phyloP scores from a whole-genome alignment of 1,140 invertebrate species.

The Leptinotarsa undecemlineata region DNA sequence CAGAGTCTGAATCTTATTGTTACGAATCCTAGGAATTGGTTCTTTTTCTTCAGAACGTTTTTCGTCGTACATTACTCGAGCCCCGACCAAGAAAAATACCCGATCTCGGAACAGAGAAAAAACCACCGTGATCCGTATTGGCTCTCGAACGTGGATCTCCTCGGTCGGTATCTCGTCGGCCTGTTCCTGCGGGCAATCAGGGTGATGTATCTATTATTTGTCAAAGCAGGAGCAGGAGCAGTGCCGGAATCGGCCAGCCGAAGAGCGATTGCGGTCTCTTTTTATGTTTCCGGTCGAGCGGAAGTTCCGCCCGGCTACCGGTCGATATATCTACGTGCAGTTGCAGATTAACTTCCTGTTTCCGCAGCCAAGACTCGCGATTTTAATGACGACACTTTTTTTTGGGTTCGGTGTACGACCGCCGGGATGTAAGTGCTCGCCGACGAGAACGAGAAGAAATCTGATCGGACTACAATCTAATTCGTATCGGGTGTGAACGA shows the following conservation, averaged over 20 bases:
- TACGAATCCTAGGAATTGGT: too few relatives aligned
- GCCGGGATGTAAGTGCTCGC: background rate
- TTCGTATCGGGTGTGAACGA: too few relatives aligned
- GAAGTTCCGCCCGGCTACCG: conserved; percentile 54
- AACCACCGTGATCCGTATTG: background rate
- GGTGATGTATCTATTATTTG: conserved; percentile 44
- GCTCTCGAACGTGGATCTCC: background rate
- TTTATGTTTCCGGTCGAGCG: conserved; percentile 56
- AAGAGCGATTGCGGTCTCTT: conserved; percentile 55
- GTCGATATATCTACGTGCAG: conserved; percentile 55
- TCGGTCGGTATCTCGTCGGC: background rate
- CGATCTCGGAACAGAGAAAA: background rate
- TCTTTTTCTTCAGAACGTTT: too few relatives aligned
- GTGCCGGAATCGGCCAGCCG: conserved; percentile 29
- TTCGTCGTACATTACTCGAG: too few relatives aligned
- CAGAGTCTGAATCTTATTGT: too few relatives aligned
- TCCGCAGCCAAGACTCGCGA: conserved; percentile 45
- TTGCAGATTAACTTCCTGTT: conserved; percentile 56
- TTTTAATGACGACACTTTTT: conserved; percentile 40
- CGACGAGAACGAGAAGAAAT: too few relatives aligned
- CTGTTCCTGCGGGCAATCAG: conserved; percentile 7
- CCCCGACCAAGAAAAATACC: too few relatives aligned
- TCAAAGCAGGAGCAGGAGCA: conserved; percentile 27
- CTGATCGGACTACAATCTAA: too few relatives aligned
- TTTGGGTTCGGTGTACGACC: background rate